Evolutionary conservation across 1,140 invertebrate genomes (phyloP), one percentile per base, ranked within the genome.

Genomic region (Drosophila micromelanica): DNA sequence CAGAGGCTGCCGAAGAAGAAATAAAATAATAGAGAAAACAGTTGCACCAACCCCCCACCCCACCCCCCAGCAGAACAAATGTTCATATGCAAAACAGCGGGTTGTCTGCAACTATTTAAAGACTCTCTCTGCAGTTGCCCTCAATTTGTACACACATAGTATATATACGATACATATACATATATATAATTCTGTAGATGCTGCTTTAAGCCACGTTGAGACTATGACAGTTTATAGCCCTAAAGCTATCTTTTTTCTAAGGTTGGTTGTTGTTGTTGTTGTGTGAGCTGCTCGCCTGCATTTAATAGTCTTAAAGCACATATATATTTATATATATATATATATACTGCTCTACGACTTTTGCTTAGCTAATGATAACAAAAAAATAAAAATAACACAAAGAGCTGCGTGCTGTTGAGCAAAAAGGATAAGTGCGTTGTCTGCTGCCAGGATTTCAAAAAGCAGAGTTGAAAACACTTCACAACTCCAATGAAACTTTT

Each of bases 101-200:
- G 81, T 61, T 72, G 55, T 69, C 59, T 52, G 70, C 74, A 52
- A 52, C 49, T 81, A 72, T 81, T 85, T 85, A 85, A 86, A 85
- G 78, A 48, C 77, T 69, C 55, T 69, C 55, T 80, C 68, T 80
- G 77, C 68, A 62, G 76, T 65, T 79, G 80, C 73, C 80, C 79
- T 67, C 59, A 65, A 62, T 82, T 13, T 40, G 6, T 5, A 35
- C 15, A 30, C 23, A 59, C 9, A 45, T 23, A 20, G 5, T n/a
- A 32, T 35, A 45, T 5, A 59, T 32, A 17, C n/a, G 32, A 17
- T 32, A 32, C 38, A 35, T 54, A n/a, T 37, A 52, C 13, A n/a
- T 35, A 52, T 35, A 17, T 17, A 20, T 17, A 37, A 1, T 12
- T 11, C 8, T 27, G 17, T 12, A 30, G 45, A 32, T 38, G 40